A percentile compares a stretch with the other conserved stretches of the same genome.
Conservation (phyloP, 2,113 vertebrate species). For the Gymnobelideus leadbeateri region DNA sequence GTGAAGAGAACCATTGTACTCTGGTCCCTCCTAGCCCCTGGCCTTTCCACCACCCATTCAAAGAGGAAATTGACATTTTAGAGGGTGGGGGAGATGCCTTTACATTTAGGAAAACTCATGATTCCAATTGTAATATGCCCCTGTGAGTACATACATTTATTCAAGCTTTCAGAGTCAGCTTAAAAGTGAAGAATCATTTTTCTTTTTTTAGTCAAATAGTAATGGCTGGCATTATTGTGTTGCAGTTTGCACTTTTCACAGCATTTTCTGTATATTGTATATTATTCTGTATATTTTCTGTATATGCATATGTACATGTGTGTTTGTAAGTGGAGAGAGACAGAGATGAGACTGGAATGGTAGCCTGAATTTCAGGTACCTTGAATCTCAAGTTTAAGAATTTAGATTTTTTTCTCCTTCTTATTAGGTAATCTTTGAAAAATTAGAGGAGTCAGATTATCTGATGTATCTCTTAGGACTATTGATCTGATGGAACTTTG, state of each 20-base stretch:
- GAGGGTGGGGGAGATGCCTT: not conserved
- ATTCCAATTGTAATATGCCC: not conserved
- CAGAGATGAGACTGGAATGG: not conserved
- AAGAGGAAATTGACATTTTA: not conserved
- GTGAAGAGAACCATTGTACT: not conserved
- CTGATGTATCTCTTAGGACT: not conserved
- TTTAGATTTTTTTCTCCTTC: not conserved
- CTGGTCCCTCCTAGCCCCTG: not conserved
- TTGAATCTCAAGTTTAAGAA: not conserved
- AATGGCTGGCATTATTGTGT: not conserved
- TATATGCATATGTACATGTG: not conserved
- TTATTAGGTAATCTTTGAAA: not conserved
- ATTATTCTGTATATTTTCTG: too few species aligned
- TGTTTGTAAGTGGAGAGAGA: not conserved
- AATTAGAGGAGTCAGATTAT: not conserved
- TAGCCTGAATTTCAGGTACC: not conserved
- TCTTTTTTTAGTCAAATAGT: not conserved
- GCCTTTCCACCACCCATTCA: not conserved
- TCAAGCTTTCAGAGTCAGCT: not conserved
- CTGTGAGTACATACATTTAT: not conserved
- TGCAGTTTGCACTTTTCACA: not conserved
- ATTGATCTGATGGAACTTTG: not conserved
- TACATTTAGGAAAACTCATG: not conserved
- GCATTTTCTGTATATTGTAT: too few species aligned
- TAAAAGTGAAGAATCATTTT: not conserved